These are phyloP conservation scores for Mactra quadrangularis DNA, from an alignment of 1,140 invertebrate species.

Conservation along the genomic window DNA sequence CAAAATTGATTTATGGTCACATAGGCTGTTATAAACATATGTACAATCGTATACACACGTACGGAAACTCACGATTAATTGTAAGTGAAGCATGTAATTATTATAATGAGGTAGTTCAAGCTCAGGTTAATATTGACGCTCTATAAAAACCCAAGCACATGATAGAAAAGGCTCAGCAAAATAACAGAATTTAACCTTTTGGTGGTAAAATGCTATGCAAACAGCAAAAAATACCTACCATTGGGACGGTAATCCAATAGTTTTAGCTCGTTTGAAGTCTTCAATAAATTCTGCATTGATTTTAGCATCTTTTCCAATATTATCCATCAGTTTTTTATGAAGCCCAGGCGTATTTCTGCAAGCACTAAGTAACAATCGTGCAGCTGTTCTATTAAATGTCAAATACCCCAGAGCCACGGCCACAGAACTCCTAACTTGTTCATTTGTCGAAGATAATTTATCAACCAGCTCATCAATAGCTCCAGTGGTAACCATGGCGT, in stretches of 20 bases:
- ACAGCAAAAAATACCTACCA: no score
- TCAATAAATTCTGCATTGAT: constrained; percentile 81
- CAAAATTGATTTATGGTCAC: no score
- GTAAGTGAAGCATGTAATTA: no score
- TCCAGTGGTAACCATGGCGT: constrained; percentile 83
- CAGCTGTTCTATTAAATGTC: constrained; percentile 83
- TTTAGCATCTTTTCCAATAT: constrained; percentile 80
- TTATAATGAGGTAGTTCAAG: no score
- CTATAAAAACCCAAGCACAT: no score
- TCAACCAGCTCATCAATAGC: constrained; percentile 79
- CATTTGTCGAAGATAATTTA: constrained; percentile 74
- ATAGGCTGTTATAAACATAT: no score
- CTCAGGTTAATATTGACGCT: no score
- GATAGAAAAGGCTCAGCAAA: no score
- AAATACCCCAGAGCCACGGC: constrained; percentile 83
- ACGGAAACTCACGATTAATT: no score
- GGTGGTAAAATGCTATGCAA: no score
- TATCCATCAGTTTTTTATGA: constrained; percentile 80
- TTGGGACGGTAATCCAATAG: constrained; percentile 81
- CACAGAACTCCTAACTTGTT: constrained; percentile 77
- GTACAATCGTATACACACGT: no score
- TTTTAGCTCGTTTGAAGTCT: constrained; percentile 80
- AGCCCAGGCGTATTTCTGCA: constrained; percentile 82
- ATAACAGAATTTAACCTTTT: no score
- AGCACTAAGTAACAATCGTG: constrained; percentile 76